A percentile compares a stretch with the other conserved stretches of the same genome.
These are phyloP conservation scores for Ceratothoa steindachneri DNA, from an alignment of 2,888 invertebrate species.

Conservation along the genomic window DNA sequence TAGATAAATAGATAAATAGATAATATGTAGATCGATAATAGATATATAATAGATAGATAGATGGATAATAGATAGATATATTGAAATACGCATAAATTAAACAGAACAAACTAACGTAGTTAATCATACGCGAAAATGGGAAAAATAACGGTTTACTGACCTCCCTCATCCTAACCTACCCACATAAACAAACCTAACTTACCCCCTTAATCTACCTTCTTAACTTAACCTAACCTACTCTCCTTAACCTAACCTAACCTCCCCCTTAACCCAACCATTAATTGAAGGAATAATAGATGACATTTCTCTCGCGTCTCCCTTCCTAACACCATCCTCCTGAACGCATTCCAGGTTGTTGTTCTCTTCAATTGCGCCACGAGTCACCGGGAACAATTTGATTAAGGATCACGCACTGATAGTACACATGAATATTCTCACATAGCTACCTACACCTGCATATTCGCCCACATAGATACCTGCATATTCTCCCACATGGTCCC, in stretches of 20 bases:
- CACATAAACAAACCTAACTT: too few relatives aligned
- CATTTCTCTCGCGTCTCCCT: too few relatives aligned
- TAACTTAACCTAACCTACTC: too few relatives aligned
- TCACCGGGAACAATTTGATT: not conserved
- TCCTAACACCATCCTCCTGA: not conserved
- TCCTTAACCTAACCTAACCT: too few relatives aligned
- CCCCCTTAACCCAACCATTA: too few relatives aligned
- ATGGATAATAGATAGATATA: not conserved
- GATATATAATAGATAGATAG: not conserved
- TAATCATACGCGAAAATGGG: too few relatives aligned
- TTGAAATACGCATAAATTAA: not conserved
- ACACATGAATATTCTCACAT: not conserved
- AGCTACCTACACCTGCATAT: not conserved
- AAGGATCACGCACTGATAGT: not conserved
- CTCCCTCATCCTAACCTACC: too few relatives aligned
- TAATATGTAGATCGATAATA: not conserved
- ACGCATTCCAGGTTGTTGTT: not conserved
- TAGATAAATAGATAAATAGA: not conserved
- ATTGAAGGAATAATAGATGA: too few relatives aligned
- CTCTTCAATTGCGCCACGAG: not conserved
- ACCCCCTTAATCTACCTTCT: too few relatives aligned
- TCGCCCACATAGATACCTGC: not conserved
- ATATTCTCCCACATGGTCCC: not conserved
- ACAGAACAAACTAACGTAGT: too few relatives aligned
- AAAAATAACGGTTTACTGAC: too few relatives aligned